A percentile compares a stretch with the other conserved stretches of the same genome.
These are phyloP conservation scores for Mayetiola destructor DNA, from an alignment of 2,888 invertebrate species.

Conservation along the genomic window DNA sequence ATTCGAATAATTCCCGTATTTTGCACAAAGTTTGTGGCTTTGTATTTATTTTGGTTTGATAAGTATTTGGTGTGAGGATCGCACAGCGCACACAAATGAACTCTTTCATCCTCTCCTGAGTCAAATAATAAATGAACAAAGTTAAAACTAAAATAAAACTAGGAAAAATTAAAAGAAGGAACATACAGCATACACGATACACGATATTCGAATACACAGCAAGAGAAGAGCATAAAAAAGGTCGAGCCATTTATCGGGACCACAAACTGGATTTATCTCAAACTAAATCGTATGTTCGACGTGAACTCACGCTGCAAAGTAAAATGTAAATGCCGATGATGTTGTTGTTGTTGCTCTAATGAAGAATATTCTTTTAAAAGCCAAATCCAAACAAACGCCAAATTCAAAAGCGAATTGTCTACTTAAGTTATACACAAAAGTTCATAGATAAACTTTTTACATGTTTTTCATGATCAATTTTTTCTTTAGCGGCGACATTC, in stretches of 20 bases:
- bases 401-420: background rate
- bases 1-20: background rate
- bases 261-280: conserved; percentile 5
- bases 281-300: conserved; percentile 13
- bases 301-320: conserved; percentile 7
- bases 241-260: conserved; percentile 11
- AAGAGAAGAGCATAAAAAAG: background rate
- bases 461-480: conserved; percentile 9
- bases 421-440: background rate
- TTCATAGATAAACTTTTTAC: conserved; percentile 12
- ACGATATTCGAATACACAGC: too few relatives aligned
- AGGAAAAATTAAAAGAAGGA: background rate
- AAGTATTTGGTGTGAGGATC: background rate
- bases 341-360: background rate
- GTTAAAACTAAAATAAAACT: too few relatives aligned
- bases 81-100: background rate
- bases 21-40: background rate
- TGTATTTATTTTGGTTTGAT: conserved; percentile 8
- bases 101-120: too few relatives aligned
- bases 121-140: too few relatives aligned
- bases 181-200: too few relatives aligned
- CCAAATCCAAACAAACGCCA: background rate
- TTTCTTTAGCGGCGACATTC: conserved; percentile 10
- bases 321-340: conserved; percentile 12
- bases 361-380: too few relatives aligned